These are phyloP conservation scores for Hesperophylax magnus DNA, from an alignment of 1,140 invertebrate genomes.

Conservation along the genomic window DNA sequence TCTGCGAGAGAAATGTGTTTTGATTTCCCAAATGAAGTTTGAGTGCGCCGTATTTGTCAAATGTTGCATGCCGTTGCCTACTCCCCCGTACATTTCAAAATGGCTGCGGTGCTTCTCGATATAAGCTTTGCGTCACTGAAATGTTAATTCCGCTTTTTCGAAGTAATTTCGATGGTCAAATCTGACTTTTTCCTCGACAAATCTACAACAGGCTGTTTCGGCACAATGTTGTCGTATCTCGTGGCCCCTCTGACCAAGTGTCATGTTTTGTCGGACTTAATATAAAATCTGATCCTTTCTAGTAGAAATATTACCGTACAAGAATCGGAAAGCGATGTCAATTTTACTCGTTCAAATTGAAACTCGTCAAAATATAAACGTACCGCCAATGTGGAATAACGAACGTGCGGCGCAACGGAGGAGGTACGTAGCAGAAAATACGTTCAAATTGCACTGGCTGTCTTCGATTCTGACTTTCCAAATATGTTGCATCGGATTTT, in stretches of 20 bases:
- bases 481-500: slow-evolving; percentile 9
- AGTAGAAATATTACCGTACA: slow-evolving; percentile 22
- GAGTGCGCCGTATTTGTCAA: slow-evolving; percentile 59
- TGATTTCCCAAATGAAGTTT: slow-evolving; percentile 5
- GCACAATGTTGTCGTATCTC: neutral
- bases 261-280: slow-evolving; percentile 31
- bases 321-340: slow-evolving; percentile 24
- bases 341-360: slow-evolving; percentile 20
- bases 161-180: neutral
- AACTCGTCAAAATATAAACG: slow-evolving; percentile 3
- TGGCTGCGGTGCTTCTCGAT: slow-evolving; percentile 71
- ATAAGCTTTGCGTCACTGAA: slow-evolving; percentile 72
- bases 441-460: neutral
- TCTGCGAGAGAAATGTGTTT: slow-evolving; percentile 13
- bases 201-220: neutral
- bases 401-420: neutral
- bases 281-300: slow-evolving; percentile 27
- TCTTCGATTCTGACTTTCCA: neutral
- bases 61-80: slow-evolving; percentile 71
- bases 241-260: neutral
- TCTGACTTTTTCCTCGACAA: slow-evolving; percentile 13
- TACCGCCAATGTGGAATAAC: slow-evolving; percentile 15
- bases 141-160: slow-evolving; percentile 64
- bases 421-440: slow-evolving; percentile 11
- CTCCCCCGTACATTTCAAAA: slow-evolving; percentile 72